Base-by-base conservation (phyloP, 37 sponge, comb jelly and placozoan species). In the Mnemiopsis leidyi region DNA sequence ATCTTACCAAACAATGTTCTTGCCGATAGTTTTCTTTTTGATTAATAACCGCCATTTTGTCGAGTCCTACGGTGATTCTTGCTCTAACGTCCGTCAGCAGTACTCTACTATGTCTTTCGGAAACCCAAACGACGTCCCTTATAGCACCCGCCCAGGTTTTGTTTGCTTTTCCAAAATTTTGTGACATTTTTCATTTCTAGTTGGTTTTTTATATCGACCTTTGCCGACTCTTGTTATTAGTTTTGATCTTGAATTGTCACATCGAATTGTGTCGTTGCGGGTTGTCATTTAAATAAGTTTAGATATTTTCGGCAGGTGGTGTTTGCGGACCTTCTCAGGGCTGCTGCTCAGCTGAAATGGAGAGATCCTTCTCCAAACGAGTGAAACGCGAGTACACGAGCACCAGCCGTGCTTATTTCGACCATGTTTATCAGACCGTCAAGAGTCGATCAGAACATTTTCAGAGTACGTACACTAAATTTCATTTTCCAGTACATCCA, bases 21-120 rank as follows among this genome's bases (percentile, higher is more conserved):
- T 77, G 79, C 79, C 79, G 32, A 77, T 77, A 77, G 36, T 77
- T 77, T 77, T 77, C 79, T 36, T 77, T 26, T 77, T 77, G 79
- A 77, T 77, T 36, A 31, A 31, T 77, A 77, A 77, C 35, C 32
- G 79, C 79, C 33, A 32, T 77, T 77, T 77, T 77, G 79, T 77
- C 79, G 79, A 77, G 36, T 77, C 79, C 26, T 31, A 77, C 79
- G 18, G 32, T 31, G 79, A 77, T 77, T 77, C 79, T 77, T 77
- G 79, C 36, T 33, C 79, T 20, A 77, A 16, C 79, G 79, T 77
- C 36, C 79, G 79, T 31, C 79, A 77, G 79, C 79, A 77, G 35
- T 77, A 77, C 36, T 31, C 79, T 34, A 32, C 26, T 16, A 77
- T 77, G 79, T 33, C 20, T 31, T 20, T 77, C 33, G 79, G 79